Percentiles rank a stretch among this genome's conserved stretches.
Evolutionary conservation across 1,140 invertebrate species (phyloP).

Genomic region (Batillaria attramentaria): DNA sequence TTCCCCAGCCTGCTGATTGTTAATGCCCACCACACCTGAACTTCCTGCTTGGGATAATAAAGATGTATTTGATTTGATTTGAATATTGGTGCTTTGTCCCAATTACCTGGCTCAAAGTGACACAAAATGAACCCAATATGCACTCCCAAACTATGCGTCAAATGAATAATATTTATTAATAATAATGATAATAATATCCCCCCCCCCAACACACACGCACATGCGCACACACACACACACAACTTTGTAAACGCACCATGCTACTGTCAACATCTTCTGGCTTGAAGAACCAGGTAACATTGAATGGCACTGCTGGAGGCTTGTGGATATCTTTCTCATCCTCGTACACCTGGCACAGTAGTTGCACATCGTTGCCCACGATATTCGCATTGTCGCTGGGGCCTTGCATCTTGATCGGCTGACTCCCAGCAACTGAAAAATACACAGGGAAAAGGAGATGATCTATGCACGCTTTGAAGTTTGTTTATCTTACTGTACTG

Average conservation of each 20-base stretch:
- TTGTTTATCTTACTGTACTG: not conserved
- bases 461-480: not conserved
- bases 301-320: slow-evolving; percentile 11
- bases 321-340: not conserved
- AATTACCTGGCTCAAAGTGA: not conserved
- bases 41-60: too few relatives aligned
- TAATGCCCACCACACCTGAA: too few relatives aligned
- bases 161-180: not conserved
- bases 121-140: not conserved
- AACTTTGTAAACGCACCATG: slow-evolving; percentile 11
- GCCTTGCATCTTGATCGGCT: slow-evolving; percentile 6
- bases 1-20: too few relatives aligned
- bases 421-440: not conserved
- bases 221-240: too few relatives aligned
- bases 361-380: slow-evolving; percentile 12
- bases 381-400: slow-evolving; percentile 28
- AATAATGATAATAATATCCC: not conserved
- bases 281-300: slow-evolving; percentile 32
- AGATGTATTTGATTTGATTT: too few relatives aligned
- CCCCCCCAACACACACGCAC: not conserved
- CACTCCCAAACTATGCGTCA: not conserved
- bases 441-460: not conserved
- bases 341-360: slow-evolving; percentile 20
- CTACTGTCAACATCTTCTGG: slow-evolving; percentile 14
- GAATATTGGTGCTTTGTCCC: not conserved